Evolutionary conservation across 1,140 invertebrate species (phyloP), one percentile per base, ranked within the genome.

Genomic region (Pinna nobilis): DNA sequence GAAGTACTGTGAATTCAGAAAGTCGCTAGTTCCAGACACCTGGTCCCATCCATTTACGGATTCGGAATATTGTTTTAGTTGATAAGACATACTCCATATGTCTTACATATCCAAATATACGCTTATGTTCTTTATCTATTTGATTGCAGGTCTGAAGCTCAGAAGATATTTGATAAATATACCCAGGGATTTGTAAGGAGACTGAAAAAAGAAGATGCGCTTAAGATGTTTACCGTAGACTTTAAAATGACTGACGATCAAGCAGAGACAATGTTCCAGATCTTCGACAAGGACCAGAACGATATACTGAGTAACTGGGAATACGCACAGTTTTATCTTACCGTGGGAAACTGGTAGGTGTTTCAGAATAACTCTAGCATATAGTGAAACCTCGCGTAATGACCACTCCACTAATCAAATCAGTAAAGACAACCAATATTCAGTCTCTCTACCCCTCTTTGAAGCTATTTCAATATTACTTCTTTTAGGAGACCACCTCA

Each of bases 241-340:
- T 85, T 83, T 69, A 47, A 67, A n/a, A 68, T 85, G 7, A 70
- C 69, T 0, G 57, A 78, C 11, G 69, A 73, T 2, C 75, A 82
- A 57, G 80, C 82, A 0, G 60, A 76, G n/a, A 67, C 79, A 18
- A 78, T 85, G 70, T 85, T 85, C 47, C 74, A 81, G n/a, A 76
- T 82, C 4, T 85, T 83, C 57, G 83, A 85, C 60, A 79, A 77
- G 35, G 83, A 85, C 64, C 44, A 79, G 9, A 83, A 85, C 60
- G 70, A 79, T 39, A 79, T 80, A 13, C 75, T 85, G 5, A 83
- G 82, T 49, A 57, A 80, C 23, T 83, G 82, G 82, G 83, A 85
- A 74, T 85, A 81, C 49, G 70, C 78, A 30, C 79, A 81, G 51
- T 85, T 85, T 60, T 83, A 81, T 61, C 70, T 60, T 9, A 72